Conservation (phyloP, 2,797 vertebrate genomes). For the Chelonia mydas region DNA sequence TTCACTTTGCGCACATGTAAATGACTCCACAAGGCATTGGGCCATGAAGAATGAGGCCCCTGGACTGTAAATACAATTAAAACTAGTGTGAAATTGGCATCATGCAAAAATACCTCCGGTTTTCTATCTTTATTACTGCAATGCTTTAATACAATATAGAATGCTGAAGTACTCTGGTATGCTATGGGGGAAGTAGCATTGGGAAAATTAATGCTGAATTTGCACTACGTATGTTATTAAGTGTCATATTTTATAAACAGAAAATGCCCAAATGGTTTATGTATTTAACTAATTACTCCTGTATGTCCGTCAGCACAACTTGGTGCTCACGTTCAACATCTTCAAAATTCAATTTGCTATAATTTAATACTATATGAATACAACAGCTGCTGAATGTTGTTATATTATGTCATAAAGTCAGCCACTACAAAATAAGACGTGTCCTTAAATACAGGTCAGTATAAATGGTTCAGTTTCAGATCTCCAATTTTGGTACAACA, state of each 20-base stretch:
- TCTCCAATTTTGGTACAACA: conserved; percentile 32
- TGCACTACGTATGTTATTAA: background rate
- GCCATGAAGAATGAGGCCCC: background rate
- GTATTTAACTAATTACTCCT: conserved; percentile 1
- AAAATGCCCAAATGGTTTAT: background rate
- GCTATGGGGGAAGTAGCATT: background rate
- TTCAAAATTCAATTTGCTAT: conserved; percentile 29
- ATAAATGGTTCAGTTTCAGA: conserved; percentile 22
- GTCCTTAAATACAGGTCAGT: background rate
- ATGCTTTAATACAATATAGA: background rate
- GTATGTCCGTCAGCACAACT: conserved; percentile 40
- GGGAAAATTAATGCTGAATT: background rate
- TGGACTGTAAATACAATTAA: background rate
- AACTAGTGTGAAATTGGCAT: conserved; percentile 37
- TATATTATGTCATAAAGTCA: conserved; percentile 35
- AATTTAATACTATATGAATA: conserved; percentile 32
- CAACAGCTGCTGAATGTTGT: conserved; percentile 31
- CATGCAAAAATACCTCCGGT: conserved; percentile 43
- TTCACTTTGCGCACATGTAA: conserved; percentile 41
- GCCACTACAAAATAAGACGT: conserved; percentile 36
- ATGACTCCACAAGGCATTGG: background rate
- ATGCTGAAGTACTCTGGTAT: background rate
- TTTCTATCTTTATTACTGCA: background rate
- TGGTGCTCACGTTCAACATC: conserved; percentile 22
- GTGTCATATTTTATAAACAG: background rate